Evolutionary conservation across 2,113 vertebrate genomes (phyloP).

Genomic region (Atractosteus spatula): DNA sequence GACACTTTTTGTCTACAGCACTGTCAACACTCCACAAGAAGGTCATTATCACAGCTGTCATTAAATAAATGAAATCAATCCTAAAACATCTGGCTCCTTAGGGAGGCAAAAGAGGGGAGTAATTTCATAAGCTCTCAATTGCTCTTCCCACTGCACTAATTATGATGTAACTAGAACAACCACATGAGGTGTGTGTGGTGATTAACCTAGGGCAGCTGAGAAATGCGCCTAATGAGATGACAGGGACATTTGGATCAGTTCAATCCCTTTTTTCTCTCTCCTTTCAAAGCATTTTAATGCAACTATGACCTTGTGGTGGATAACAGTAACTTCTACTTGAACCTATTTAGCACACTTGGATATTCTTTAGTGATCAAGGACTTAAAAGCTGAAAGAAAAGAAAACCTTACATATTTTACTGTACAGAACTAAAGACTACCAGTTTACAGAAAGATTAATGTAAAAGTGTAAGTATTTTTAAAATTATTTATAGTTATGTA

Average conservation of each 20-base stretch:
- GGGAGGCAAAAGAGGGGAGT: constrained; percentile 56
- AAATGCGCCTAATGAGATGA: constrained; percentile 83
- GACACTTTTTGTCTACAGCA: constrained; percentile 57
- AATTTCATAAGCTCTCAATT: constrained; percentile 65
- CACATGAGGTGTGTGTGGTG: constrained; percentile 77
- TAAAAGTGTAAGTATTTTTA: too few relatives aligned
- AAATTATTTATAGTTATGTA: too few relatives aligned
- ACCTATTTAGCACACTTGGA: constrained; percentile 73
- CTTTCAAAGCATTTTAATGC: constrained; percentile 72
- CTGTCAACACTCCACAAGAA: constrained; percentile 62
- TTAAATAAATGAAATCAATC: constrained; percentile 80
- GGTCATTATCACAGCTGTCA: constrained; percentile 73
- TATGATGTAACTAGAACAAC: constrained; percentile 87
- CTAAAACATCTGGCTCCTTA: constrained; percentile 74
- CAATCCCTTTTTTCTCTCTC: constrained; percentile 71
- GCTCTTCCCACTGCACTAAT: constrained; percentile 75
- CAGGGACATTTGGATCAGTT: constrained; percentile 73
- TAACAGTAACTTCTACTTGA: constrained; percentile 77
- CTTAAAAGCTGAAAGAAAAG: too few relatives aligned
- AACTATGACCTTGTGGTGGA: constrained; percentile 79
- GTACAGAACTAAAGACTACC: too few relatives aligned
- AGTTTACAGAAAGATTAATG: too few relatives aligned
- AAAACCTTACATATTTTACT: too few relatives aligned
- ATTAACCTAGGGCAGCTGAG: constrained; percentile 86
- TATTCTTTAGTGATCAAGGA: constrained; percentile 47